These are phyloP conservation scores for Mobula birostris DNA, from an alignment of 2,113 vertebrate genomes.

Conservation along the genomic window DNA sequence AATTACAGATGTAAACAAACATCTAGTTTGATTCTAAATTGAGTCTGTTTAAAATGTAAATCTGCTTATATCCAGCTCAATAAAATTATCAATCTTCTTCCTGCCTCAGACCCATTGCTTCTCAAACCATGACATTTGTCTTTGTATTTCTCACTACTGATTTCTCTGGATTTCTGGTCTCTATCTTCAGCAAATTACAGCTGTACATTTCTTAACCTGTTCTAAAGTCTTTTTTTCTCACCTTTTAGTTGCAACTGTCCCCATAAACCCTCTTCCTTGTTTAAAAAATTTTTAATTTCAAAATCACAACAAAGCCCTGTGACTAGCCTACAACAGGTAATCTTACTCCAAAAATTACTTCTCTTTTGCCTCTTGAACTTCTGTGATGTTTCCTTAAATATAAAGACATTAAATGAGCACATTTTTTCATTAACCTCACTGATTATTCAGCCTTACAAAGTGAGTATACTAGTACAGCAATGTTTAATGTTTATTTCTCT, in stretches of 20 bases:
- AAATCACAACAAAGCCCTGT: background rate
- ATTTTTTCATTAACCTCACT: background rate
- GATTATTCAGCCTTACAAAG: background rate
- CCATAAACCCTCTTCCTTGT: background rate
- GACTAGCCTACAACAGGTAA: no score
- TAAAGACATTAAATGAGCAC: background rate
- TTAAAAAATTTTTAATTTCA: background rate
- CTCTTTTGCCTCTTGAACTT: background rate
- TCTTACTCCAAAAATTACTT: background rate
- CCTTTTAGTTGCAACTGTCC: background rate
- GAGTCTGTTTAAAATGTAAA: background rate
- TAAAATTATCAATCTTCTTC: background rate
- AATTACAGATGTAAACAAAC: no score
- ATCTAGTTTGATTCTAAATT: no score
- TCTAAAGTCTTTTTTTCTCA: background rate
- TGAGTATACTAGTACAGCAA: constrained; percentile 28
- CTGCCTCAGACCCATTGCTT: background rate
- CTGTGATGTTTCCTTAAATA: background rate
- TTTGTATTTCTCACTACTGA: no score
- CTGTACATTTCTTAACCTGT: no score
- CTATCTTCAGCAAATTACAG: no score
- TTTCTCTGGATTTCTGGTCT: no score
- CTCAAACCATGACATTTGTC: no score
- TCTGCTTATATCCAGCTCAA: background rate
- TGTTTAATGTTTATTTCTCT: constrained; percentile 40